Conservation (phyloP, 30 jellyfish, hydroid and myxozoan species). For the Aurelia aurita region DNA sequence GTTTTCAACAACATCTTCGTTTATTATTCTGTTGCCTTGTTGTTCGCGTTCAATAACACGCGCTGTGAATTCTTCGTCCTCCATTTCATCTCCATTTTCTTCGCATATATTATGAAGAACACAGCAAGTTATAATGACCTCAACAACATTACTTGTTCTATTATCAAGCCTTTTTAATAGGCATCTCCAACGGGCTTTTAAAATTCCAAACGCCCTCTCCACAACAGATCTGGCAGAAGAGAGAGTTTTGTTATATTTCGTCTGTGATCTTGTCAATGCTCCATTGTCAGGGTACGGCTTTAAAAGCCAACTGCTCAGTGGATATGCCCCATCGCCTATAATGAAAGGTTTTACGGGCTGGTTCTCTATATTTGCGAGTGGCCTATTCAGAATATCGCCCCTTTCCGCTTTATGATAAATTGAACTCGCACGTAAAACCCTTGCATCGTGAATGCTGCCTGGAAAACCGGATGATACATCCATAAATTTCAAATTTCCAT, state of each 20-base stretch:
- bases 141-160: slow-evolving; percentile 25
- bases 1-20: too few species aligned
- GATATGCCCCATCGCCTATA: slow-evolving; percentile 76
- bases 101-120: slow-evolving; percentile 54
- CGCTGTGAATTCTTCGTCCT: too few species aligned
- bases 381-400: slow-evolving; percentile 6
- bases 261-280: slow-evolving; percentile 32
- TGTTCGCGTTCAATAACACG: too few species aligned
- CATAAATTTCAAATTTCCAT: slow-evolving; percentile 32
- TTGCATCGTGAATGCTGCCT: slow-evolving; percentile 77
- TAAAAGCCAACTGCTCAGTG: slow-evolving; percentile 34
- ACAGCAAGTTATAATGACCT: slow-evolving; percentile 61
- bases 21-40: too few species aligned
- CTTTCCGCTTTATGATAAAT: slow-evolving; percentile 39
- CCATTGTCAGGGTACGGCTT: slow-evolving; percentile 52
- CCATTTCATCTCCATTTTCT: slow-evolving; percentile 39
- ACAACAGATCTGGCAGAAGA: slow-evolving; percentile 59
- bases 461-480: slow-evolving; percentile 80
- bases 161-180: slow-evolving; percentile 59
- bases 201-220: slow-evolving; percentile 70
- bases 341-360: slow-evolving; percentile 41
- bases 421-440: slow-evolving; percentile 55
- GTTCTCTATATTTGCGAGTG: background rate
- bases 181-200: slow-evolving; percentile 49
- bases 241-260: slow-evolving; percentile 36